Conservation (phyloP, 2,797 vertebrate genomes). For the Acanthurus lineatus region DNA sequence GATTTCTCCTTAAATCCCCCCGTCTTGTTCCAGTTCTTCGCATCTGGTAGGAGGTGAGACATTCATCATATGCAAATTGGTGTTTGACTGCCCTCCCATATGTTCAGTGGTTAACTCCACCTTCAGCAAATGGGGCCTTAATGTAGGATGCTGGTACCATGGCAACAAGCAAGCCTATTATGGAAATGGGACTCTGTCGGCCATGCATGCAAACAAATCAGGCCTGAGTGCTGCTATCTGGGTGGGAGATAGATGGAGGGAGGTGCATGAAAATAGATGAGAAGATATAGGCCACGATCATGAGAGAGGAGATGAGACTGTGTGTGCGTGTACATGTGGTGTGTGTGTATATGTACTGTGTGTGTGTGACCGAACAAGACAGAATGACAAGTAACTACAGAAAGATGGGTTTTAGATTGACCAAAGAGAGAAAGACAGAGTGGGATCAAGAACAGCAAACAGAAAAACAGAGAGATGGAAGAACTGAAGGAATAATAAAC, state of each 20-base stretch:
- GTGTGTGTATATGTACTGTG: neutral
- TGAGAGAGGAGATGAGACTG: conserved; percentile 41
- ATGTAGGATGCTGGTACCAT: conserved; percentile 60
- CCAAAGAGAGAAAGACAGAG: neutral
- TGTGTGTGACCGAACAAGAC: conserved; percentile 9
- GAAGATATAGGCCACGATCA: conserved; percentile 42
- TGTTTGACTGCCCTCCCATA: conserved; percentile 39
- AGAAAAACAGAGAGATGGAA: neutral
- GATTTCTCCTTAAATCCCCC: conserved; percentile 17
- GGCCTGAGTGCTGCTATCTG: conserved; percentile 42
- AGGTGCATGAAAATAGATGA: conserved; percentile 20
- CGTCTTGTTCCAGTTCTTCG: conserved; percentile 5
- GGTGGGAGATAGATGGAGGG: conserved; percentile 31
- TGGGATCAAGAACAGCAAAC: neutral
- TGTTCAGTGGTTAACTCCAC: conserved; percentile 35
- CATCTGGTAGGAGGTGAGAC: conserved; percentile 12
- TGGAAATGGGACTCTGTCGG: conserved; percentile 50
- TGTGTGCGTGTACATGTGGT: conserved; percentile 19
- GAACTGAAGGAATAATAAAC: neutral
- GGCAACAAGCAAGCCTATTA: conserved; percentile 65
- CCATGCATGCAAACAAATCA: conserved; percentile 57
- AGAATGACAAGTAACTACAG: neutral
- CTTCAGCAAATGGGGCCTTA: conserved; percentile 44
- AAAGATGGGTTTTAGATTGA: neutral
- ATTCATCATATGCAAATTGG: conserved; percentile 62